phyloP scores from a whole-genome alignment of 2,113 vertebrate species.

The Caloenas nicobarica region DNA sequence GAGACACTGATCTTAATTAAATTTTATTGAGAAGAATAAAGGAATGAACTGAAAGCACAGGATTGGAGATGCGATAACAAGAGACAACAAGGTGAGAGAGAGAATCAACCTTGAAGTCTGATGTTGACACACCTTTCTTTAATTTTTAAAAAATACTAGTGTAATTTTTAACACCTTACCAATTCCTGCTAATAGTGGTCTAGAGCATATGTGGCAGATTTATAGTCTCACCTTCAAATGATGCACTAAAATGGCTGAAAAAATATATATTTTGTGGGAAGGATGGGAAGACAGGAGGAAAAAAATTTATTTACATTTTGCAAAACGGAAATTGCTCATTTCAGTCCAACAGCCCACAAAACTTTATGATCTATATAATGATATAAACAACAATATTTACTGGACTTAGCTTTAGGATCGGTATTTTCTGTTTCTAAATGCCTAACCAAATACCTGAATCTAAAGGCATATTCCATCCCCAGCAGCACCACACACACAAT shows the following conservation, averaged over 20 bases:
- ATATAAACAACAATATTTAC: background rate
- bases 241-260: background rate
- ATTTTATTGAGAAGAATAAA: background rate
- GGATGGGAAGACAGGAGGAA: background rate
- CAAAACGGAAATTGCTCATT: background rate
- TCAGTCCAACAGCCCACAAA: background rate
- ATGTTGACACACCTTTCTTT: rapidly evolving
- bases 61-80: background rate
- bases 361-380: background rate
- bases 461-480: background rate
- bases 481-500: background rate
- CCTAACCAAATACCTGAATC: background rate
- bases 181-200: background rate
- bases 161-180: background rate
- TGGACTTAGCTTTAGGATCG: background rate
- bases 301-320: background rate
- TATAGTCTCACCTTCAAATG: background rate
- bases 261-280: background rate
- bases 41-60: background rate
- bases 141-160: background rate
- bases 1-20: background rate
- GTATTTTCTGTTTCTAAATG: background rate
- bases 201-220: background rate
- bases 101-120: background rate
- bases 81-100: background rate